Evolutionary conservation across 2,888 invertebrate species (phyloP), one percentile per base, ranked within the genome.

Genomic region (Cosmopolites sordidus): DNA sequence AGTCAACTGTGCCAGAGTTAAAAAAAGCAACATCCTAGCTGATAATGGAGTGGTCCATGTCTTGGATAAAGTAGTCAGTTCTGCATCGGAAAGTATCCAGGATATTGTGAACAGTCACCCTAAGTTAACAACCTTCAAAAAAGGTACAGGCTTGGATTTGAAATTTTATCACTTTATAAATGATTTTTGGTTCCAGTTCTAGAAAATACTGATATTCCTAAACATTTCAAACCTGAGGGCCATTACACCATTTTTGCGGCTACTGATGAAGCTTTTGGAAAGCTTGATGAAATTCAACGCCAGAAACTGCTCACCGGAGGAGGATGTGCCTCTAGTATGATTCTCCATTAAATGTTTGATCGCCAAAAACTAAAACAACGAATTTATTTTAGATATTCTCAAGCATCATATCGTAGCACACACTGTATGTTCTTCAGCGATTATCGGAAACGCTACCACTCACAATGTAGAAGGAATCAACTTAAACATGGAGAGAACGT

Each of bases 41-140:
- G 78, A 78, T 38, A 83, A 84, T 65, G 86, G 86, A 12, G 77
- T 87, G 48, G 76, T 86, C 11, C 86, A 87, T 66, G 73, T 83
- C 1, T 73, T 85, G 12, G 79, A 80, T 42, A 76, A 79, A n/a
- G 79, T 85, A 2, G 72, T 87, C 40, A 66, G 71, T 41, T 81
- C 83, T 1, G 77, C 80, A 6, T 76, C 71, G 22, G 75, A 78
- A 56, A 77, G 75, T 40, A 70, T 86, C 1, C 75, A 78, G 64
- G 80, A 83, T 48, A 75, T 84, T 15, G 77, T 86, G 48, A 73
- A 75, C 0, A 73, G 76, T 49, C 79, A 83, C 59, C 74, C 78
- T 0, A 78, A 82, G 63, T 78, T 86, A 66, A 78, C 79, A 17
- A 79, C 77, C 43, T 77, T 87, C 14, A 76, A 73, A 58, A 70